Conservation (phyloP, 2,888 invertebrate genomes). For the Calameuta filiformis region DNA sequence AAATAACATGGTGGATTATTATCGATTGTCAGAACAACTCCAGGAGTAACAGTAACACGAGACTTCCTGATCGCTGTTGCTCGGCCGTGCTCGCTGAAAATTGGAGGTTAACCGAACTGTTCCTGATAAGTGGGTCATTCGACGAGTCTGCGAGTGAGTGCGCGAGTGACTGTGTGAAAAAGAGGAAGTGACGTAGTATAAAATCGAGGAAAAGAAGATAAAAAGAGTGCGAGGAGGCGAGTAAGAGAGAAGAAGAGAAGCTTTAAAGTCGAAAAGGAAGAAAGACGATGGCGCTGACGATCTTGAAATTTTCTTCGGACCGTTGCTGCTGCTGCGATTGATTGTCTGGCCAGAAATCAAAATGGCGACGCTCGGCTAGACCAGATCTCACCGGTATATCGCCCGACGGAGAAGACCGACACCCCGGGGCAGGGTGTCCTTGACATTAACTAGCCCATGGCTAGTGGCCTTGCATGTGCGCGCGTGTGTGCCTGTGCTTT, state of each 20-base stretch:
- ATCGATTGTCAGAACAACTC: neutral
- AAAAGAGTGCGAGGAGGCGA: slow-evolving; percentile 22
- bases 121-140: slow-evolving; percentile 41
- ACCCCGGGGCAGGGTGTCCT: slow-evolving; percentile 16
- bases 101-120: slow-evolving; percentile 20
- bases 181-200: slow-evolving; percentile 14
- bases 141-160: slow-evolving; percentile 32
- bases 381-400: neutral
- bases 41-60: neutral
- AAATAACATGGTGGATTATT: neutral
- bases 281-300: slow-evolving; percentile 28
- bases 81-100: slow-evolving; percentile 24
- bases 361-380: slow-evolving; percentile 44
- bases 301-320: slow-evolving; percentile 26
- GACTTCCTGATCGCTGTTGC: slow-evolving; percentile 6
- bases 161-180: slow-evolving; percentile 16
- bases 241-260: slow-evolving; percentile 12
- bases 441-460: slow-evolving; percentile 4
- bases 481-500: neutral
- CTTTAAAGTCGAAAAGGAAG: slow-evolving; percentile 10
- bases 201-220: slow-evolving; percentile 10
- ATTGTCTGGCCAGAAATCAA: slow-evolving; percentile 34
- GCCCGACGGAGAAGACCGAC: slow-evolving; percentile 1
- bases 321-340: slow-evolving; percentile 23
- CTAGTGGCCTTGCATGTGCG: slow-evolving; percentile 5